Conservation (phyloP, 2,113 vertebrate genomes). For the Paracanthobrama guichenoti region DNA sequence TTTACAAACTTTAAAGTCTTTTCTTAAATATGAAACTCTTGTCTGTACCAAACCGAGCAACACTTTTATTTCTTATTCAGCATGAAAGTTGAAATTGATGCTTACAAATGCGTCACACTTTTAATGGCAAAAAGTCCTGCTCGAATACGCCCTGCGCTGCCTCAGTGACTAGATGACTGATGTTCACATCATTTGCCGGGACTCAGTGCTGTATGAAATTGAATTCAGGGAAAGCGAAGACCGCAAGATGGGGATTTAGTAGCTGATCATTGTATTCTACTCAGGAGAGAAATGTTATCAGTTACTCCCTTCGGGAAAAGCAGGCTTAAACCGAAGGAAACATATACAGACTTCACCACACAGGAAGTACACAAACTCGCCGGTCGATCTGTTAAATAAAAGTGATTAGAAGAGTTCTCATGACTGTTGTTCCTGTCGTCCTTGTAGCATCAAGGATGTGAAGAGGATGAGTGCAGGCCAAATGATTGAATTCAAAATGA, state of each 20-base stretch:
- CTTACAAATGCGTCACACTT: constrained; percentile 15
- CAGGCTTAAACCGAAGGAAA: constrained; percentile 1
- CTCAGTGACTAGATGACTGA: constrained; percentile 36
- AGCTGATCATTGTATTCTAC: constrained; percentile 24
- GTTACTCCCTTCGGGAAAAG: constrained; percentile 3
- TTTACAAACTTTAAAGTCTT: constrained; percentile 9
- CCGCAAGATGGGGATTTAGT: constrained; percentile 22
- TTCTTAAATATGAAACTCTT: constrained; percentile 1
- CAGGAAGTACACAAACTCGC: not conserved
- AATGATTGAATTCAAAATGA: not conserved
- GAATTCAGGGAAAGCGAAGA: constrained; percentile 32
- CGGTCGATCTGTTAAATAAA: constrained; percentile 14
- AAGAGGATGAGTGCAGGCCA: not conserved
- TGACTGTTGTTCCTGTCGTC: not conserved
- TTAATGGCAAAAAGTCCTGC: constrained; percentile 28
- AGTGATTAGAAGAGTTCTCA: constrained; percentile 6
- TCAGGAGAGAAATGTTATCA: constrained; percentile 1
- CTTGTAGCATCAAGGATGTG: constrained; percentile 3
- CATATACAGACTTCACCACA: not conserved
- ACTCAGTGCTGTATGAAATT: constrained; percentile 46
- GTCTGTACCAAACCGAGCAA: not conserved
- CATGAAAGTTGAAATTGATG: constrained; percentile 19
- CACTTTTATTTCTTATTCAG: constrained; percentile 19
- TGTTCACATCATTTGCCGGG: constrained; percentile 19
- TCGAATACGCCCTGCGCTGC: not conserved